Conservation (phyloP, 2,888 invertebrate species). For the Parthenolecanium corni region DNA sequence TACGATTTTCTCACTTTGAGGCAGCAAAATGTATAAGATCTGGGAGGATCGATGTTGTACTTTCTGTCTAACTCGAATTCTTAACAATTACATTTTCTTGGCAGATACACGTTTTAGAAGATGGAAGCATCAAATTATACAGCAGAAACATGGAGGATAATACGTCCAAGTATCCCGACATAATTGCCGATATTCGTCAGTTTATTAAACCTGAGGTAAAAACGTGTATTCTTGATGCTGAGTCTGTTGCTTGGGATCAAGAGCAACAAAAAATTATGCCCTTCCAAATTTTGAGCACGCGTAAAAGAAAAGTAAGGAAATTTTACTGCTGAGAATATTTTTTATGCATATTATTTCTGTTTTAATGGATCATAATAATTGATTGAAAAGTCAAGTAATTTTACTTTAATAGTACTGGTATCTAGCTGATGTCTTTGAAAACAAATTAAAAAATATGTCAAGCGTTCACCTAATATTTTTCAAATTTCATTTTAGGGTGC, state of each 20-base stretch:
- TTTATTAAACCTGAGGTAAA: slow-evolving; percentile 48
- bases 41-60: background rate
- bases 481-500: slow-evolving; percentile 48
- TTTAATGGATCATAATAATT: too few relatives aligned
- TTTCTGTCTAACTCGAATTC: background rate
- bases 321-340: background rate
- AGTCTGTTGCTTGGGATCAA: slow-evolving; percentile 92
- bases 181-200: slow-evolving; percentile 55
- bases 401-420: too few relatives aligned
- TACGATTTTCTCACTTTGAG: too few relatives aligned
- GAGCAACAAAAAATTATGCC: slow-evolving; percentile 81
- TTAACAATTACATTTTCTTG: background rate
- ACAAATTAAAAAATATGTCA: background rate
- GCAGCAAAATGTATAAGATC: background rate
- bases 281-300: slow-evolving; percentile 87
- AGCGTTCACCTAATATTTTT: background rate
- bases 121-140: slow-evolving; percentile 66
- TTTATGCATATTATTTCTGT: background rate
- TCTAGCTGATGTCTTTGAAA: too few relatives aligned
- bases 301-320: slow-evolving; percentile 71
- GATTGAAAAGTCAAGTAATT: background rate
- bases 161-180: slow-evolving; percentile 90
- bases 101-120: slow-evolving; percentile 59
- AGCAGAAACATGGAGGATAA: slow-evolving; percentile 94
- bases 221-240: slow-evolving; percentile 87